Percentiles rank a stretch among this genome's conserved stretches.
Evolutionary conservation across 2,113 vertebrate genomes (phyloP).

Genomic region (Sigmodon hispidus): DNA sequence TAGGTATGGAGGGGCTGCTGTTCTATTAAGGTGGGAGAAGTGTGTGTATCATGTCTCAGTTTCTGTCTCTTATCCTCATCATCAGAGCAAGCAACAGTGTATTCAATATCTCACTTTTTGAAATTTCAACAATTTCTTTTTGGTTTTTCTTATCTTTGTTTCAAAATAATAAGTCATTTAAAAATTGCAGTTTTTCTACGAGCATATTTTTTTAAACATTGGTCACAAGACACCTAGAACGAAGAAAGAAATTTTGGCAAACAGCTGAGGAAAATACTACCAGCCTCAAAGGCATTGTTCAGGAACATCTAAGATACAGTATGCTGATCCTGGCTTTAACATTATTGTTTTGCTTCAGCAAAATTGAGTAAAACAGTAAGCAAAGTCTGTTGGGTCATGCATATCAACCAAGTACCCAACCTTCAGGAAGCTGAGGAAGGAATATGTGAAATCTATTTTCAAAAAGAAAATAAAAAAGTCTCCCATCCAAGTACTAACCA

Average conservation of each 20-base stretch:
- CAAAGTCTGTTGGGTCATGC: not conserved
- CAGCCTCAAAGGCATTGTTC: not conserved
- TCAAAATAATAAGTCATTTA: not conserved
- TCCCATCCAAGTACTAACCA: too few species aligned
- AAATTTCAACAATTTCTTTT: not conserved
- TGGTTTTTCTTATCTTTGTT: slow-evolving; percentile 25
- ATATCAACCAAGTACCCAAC: not conserved
- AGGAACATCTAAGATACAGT: not conserved
- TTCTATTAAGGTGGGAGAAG: rapidly evolving
- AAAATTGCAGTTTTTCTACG: not conserved
- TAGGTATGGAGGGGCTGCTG: not conserved
- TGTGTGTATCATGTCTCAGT: not conserved
- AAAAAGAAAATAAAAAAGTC: not conserved
- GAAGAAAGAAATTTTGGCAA: not conserved
- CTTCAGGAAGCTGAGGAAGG: too few species aligned
- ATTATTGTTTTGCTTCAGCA: not conserved
- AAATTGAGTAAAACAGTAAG: not conserved
- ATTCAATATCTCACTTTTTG: not conserved
- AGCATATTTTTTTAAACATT: not conserved
- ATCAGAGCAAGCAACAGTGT: not conserved
- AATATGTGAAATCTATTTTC: not conserved
- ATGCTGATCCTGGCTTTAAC: not conserved
- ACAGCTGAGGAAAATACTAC: not conserved
- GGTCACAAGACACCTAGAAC: not conserved
- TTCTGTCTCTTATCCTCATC: not conserved